phyloP scores from a whole-genome alignment of 1,140 invertebrate species.

The Zaprionus camerounensis region DNA sequence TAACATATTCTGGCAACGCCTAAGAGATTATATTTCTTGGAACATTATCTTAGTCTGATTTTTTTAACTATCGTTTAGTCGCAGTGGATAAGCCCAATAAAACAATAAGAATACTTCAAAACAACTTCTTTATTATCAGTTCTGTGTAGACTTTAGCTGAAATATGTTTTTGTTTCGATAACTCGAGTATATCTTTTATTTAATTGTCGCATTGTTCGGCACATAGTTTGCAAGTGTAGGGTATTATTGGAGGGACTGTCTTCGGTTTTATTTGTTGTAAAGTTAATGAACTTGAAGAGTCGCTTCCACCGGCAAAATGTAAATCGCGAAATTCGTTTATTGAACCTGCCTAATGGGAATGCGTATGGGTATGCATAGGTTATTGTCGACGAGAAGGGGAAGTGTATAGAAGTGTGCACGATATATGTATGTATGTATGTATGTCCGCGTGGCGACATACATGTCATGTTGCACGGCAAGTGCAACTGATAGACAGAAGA shows the following conservation, averaged over 20 bases:
- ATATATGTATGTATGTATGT: too few relatives aligned
- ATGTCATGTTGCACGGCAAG: neutral
- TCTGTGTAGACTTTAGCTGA: neutral
- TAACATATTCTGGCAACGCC: neutral
- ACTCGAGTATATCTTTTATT: neutral
- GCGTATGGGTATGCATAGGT: constrained; percentile 35
- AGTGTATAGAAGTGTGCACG: neutral
- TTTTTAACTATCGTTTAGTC: neutral
- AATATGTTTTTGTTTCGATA: neutral
- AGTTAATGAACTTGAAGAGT: constrained; percentile 61
- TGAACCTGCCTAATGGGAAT: constrained; percentile 52
- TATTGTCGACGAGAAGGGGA: constrained; percentile 13
- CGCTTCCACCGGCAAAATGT: constrained; percentile 46
- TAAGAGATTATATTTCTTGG: too few relatives aligned
- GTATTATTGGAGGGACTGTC: constrained; percentile 9
- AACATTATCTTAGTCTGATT: neutral
- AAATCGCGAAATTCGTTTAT: constrained; percentile 51
- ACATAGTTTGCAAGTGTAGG: neutral
- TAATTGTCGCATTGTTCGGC: neutral
- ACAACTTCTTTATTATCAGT: neutral
- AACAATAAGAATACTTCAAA: neutral
- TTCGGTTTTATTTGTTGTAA: constrained; percentile 32
- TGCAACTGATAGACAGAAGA: neutral
- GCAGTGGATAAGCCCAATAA: neutral
- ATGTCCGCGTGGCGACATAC: neutral